Conservation (phyloP, 2,888 invertebrate genomes). For the Acleris literana region DNA sequence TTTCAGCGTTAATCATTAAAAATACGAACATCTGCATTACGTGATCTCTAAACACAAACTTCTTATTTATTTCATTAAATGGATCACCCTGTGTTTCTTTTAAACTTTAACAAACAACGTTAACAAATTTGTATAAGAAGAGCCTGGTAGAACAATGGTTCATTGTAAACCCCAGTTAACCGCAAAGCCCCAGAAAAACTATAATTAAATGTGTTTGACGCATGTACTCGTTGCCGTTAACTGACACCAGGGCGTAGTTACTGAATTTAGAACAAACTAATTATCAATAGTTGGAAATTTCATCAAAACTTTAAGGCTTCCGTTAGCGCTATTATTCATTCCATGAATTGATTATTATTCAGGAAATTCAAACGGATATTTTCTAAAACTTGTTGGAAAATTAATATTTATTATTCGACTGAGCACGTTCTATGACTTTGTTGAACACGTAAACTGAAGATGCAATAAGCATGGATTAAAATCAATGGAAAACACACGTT, state of each 20-base stretch:
- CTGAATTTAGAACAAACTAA: constrained; percentile 13
- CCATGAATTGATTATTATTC: not conserved
- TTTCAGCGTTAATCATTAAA: no score
- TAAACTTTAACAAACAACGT: no score
- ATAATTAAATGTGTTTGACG: constrained; percentile 20
- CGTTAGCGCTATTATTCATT: not conserved
- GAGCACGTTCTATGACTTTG: no score
- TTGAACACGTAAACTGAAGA: no score
- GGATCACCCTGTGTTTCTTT: no score
- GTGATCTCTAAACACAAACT: no score
- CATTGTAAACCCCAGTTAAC: constrained; percentile 7
- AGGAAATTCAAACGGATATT: not conserved
- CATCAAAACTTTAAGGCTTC: not conserved
- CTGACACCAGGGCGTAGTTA: constrained; percentile 2
- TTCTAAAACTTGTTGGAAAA: no score
- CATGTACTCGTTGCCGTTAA: not conserved
- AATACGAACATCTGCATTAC: no score
- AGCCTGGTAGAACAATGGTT: not conserved
- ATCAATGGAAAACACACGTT: no score
- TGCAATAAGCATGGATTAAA: no score
- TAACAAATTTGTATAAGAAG: not conserved
- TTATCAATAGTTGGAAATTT: constrained; percentile 11
- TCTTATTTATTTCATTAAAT: no score
- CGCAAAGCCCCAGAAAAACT: constrained; percentile 13
- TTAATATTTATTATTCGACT: no score